Evolutionary conservation across 23 tunicate genomes (phyloP).

Genomic region (Halocynthia roretzi): DNA sequence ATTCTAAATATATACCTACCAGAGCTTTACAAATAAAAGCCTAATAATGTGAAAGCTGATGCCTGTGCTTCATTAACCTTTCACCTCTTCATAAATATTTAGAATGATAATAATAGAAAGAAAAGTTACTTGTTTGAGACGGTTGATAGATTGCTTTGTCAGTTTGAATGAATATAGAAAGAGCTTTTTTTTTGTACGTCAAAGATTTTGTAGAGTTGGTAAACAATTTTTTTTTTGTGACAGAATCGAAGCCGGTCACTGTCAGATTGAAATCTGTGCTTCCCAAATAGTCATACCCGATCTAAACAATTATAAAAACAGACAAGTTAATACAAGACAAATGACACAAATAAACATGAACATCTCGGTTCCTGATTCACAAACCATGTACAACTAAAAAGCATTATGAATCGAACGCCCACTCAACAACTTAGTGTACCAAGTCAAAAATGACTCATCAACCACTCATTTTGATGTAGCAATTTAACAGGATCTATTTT

Average conservation of each 20-base stretch:
- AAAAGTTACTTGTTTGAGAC: constrained; percentile 73
- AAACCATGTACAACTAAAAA: neutral
- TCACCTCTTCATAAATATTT: no score
- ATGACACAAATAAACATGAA: neutral
- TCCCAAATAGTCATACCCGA: constrained; percentile 29
- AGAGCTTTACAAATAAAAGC: no score
- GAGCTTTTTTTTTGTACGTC: constrained; percentile 47
- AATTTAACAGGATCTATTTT: no score
- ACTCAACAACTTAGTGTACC: neutral
- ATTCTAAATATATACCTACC: no score
- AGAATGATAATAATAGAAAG: neutral
- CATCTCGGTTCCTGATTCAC: neutral
- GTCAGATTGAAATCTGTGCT: constrained; percentile 32
- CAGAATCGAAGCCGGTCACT: constrained; percentile 46
- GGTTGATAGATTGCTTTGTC: constrained; percentile 97
- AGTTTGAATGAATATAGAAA: constrained; percentile 78
- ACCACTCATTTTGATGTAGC: no score
- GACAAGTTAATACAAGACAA: neutral
- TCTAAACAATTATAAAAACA: neutral
- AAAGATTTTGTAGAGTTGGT: constrained; percentile 45
- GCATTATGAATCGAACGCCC: neutral
- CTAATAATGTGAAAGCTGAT: no score
- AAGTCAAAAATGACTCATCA: no score
- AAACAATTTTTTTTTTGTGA: constrained; percentile 22
- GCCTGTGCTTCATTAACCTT: no score